Evolutionary conservation across 1,140 invertebrate species (phyloP).

Genomic region (Pararge aegeria): DNA sequence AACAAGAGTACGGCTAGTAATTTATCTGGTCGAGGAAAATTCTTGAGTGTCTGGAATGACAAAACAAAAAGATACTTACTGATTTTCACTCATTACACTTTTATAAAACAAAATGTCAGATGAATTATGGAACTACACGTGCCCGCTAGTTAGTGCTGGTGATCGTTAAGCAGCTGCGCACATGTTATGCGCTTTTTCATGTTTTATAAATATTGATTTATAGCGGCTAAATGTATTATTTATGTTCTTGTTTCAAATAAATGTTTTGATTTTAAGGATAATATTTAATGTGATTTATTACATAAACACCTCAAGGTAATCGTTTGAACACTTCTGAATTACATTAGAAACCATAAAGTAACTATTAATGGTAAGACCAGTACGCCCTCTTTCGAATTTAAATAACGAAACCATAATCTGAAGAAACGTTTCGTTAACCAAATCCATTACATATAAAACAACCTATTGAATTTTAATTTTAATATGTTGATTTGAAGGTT

Average conservation of each 20-base stretch:
- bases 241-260: not conserved
- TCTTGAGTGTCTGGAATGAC: no score
- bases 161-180: slow-evolving; percentile 18
- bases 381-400: no score
- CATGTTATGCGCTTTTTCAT: slow-evolving; percentile 14
- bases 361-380: no score
- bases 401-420: no score
- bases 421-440: no score
- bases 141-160: slow-evolving; percentile 11
- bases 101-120: not conserved
- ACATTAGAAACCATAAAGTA: not conserved
- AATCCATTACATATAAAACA: no score
- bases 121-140: slow-evolving; percentile 27
- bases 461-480: no score
- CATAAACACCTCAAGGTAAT: not conserved
- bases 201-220: slow-evolving; percentile 8
- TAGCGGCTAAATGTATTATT: not conserved
- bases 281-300: slow-evolving; percentile 4
- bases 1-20: no score
- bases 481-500: no score
- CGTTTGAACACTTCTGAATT: not conserved
- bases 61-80: not conserved
- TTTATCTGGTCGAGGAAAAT: no score
- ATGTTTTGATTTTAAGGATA: not conserved
- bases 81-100: not conserved